A percentile compares a stretch with the other conserved stretches of the same genome.
phyloP scores from a whole-genome alignment of 2,888 invertebrate species.

The Craniophora ligustri region DNA sequence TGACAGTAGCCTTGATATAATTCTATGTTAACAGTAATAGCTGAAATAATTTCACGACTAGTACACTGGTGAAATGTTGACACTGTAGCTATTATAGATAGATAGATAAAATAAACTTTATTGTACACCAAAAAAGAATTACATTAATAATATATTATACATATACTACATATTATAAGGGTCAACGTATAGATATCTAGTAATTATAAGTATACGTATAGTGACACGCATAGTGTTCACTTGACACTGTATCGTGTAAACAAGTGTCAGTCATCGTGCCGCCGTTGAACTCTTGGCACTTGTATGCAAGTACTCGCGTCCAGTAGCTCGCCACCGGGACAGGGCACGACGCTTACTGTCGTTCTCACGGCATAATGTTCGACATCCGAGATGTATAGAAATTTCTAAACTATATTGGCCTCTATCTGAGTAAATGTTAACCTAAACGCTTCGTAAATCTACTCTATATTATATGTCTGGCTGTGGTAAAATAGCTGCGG shows the following conservation, averaged over 20 bases:
- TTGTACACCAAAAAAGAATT: too few relatives aligned
- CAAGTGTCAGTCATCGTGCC: conserved; percentile 35
- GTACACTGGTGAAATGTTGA: too few relatives aligned
- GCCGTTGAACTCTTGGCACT: conserved; percentile 31
- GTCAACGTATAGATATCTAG: too few relatives aligned
- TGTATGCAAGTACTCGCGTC: conserved; percentile 37
- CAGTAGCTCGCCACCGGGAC: conserved; percentile 34
- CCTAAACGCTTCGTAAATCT: too few relatives aligned
- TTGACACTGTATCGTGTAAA: conserved; percentile 38
- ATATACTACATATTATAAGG: too few relatives aligned
- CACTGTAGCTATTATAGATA: too few relatives aligned
- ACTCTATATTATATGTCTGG: too few relatives aligned
- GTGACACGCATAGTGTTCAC: conserved; percentile 13
- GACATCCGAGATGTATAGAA: conserved; percentile 13
- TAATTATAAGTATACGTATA: conserved; percentile 8
- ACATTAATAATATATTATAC: too few relatives aligned
- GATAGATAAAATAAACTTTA: too few relatives aligned
- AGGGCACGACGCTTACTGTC: conserved; percentile 20
- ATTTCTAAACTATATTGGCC: conserved; percentile 2
- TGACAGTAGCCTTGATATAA: too few relatives aligned
- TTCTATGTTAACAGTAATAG: too few relatives aligned
- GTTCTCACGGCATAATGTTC: conserved; percentile 29
- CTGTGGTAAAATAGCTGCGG: background rate
- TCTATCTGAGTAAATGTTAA: background rate
- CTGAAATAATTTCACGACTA: too few relatives aligned